These are phyloP conservation scores for Cebus imitator DNA, from an alignment of 2,113 vertebrate genomes.

Conservation along the genomic window DNA sequence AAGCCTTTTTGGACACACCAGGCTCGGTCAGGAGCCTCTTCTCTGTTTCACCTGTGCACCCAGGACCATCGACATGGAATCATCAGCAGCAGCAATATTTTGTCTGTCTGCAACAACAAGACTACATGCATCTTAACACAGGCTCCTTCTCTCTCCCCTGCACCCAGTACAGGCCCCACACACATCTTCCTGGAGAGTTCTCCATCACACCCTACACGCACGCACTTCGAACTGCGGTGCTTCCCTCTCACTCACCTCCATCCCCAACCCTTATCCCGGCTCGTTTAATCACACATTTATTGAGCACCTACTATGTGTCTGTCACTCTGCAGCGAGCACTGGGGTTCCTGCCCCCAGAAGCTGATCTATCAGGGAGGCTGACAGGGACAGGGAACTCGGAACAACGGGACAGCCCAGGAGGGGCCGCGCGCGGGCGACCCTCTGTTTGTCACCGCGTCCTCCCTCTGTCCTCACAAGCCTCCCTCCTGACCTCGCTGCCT, in stretches of 20 bases:
- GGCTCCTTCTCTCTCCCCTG: not conserved
- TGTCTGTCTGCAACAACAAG: not conserved
- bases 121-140: not conserved
- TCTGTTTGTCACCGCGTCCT: not conserved
- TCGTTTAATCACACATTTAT: not conserved
- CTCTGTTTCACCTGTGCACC: not conserved
- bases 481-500: not conserved
- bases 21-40: not conserved
- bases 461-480: not conserved
- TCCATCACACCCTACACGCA: not conserved
- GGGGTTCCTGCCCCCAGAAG: not conserved
- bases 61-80: not conserved
- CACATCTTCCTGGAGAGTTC: not conserved
- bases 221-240: not conserved
- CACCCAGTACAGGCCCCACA: not conserved
- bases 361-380: not conserved
- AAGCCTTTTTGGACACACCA: not conserved
- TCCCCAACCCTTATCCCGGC: not conserved
- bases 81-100: not conserved
- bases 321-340: not conserved
- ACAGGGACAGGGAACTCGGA: not conserved
- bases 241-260: not conserved
- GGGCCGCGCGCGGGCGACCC: not conserved
- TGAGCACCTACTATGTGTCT: constrained; percentile 37
- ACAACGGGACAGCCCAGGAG: not conserved